phyloP scores from a whole-genome alignment of 1,140 invertebrate species.

The Drosophila tani region DNA sequence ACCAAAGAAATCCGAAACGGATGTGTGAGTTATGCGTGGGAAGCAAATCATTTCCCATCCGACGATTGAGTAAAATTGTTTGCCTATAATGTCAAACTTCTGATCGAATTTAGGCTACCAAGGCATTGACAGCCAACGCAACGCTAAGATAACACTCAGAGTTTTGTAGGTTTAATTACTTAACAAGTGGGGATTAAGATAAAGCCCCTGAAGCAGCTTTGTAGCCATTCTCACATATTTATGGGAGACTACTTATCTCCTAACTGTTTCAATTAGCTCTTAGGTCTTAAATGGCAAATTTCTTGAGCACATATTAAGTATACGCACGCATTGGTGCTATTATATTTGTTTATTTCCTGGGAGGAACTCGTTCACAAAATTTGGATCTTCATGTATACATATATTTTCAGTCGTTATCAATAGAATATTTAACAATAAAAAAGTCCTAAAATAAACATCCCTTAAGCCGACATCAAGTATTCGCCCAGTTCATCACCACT shows the following conservation, averaged over 20 bases:
- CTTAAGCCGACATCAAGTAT: slow-evolving; percentile 6
- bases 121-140: neutral
- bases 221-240: slow-evolving; percentile 26
- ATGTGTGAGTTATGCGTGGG: slow-evolving; percentile 70
- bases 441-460: neutral
- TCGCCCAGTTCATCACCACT: slow-evolving; percentile 16
- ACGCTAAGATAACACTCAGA: neutral
- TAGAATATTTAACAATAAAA: neutral
- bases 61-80: slow-evolving; percentile 72
- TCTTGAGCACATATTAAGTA: slow-evolving; percentile 20
- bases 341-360: neutral
- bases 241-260: slow-evolving; percentile 29
- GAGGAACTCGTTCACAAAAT: too few species aligned
- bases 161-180: slow-evolving; percentile 32
- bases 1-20: slow-evolving; percentile 61
- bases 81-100: slow-evolving; percentile 59
- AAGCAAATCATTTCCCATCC: slow-evolving; percentile 58
- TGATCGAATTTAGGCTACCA: slow-evolving; percentile 1
- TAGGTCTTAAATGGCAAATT: slow-evolving; percentile 14
- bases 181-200: slow-evolving; percentile 29
- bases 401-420: neutral
- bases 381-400: neutral
- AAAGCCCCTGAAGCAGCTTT: slow-evolving; percentile 5
- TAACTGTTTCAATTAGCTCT: slow-evolving; percentile 49
- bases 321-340: neutral